Base-by-base conservation (phyloP, 2,888 invertebrate species). In the Drosophila algonquin region DNA sequence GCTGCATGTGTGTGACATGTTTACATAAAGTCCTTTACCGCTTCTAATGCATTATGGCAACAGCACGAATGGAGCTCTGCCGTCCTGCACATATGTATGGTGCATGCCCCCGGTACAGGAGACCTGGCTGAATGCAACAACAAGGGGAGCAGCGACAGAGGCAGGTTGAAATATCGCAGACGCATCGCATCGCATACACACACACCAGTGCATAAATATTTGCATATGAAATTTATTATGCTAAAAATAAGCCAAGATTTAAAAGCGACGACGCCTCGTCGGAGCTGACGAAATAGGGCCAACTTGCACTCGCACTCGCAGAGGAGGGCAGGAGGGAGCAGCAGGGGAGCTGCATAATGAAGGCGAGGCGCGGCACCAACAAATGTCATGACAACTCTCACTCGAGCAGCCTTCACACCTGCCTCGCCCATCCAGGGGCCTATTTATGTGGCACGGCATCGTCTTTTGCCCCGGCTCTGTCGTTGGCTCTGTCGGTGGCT, bases 201-300 rank as follows among this genome's bases (percentile, higher is more conserved):
- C 55, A 35, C 64, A 73, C 62, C 71, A 71, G 72, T 73, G 69
- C 81, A 82, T 79, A 87, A 90, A 90, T 84, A 91, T 91, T 91
- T 91, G 87, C 91, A 91, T 90, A 89, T 82, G 80, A 82, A 89
- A 91, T 90, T 90, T 91, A 91, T 90, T 90, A 90, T 89, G 89
- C 91, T 83, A 83, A 80, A 90, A 90, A 91, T 91, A 91, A 91
- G 90, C 91, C 85, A 91, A 90, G 90, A 91, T 90, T 89, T 89
- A 79, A 90, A 77, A 79, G 60, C 40, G 40, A 40, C 40, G 40
- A 40, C 40, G 27, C n/a, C 40, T n/a, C n/a, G 40, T 40, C 40
- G 40, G 40, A 40, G 40, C 54, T 47, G 58, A 27, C 59, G 69
- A 89, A 89, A 87, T 87, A 87, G 64, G 90, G 87, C 89, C 79